These are phyloP conservation scores for Chionodraco myersi DNA, from an alignment of 2,113 vertebrate species.

Conservation along the genomic window DNA sequence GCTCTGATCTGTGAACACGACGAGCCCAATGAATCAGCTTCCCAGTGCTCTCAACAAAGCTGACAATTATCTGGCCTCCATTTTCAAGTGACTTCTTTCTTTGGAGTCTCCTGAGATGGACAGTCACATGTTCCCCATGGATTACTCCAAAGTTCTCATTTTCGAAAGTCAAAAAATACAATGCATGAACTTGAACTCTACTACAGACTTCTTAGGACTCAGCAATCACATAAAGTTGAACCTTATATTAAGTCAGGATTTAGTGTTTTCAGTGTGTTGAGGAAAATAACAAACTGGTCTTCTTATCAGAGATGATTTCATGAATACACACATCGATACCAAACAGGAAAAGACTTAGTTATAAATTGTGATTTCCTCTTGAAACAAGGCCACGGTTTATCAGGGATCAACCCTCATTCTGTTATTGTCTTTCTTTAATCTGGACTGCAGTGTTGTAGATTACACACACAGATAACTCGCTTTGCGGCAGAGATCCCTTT, in stretches of 20 bases:
- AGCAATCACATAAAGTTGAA: not conserved
- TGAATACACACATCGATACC: not conserved
- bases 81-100: not conserved
- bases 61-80: slow-evolving; percentile 18
- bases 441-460: slow-evolving; percentile 11
- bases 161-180: not conserved
- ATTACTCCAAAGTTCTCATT: not conserved
- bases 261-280: too few species aligned
- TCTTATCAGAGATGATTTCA: not conserved
- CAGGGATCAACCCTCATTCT: not conserved
- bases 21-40: slow-evolving; percentile 8
- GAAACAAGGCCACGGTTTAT: slow-evolving; percentile 7
- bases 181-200: too few species aligned
- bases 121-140: not conserved
- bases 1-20: slow-evolving; percentile 9
- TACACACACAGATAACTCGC: not conserved
- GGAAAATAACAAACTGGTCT: too few species aligned
- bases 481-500: not conserved
- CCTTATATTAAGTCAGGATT: too few species aligned
- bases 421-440: slow-evolving; percentile 7
- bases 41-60: slow-evolving; percentile 1
- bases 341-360: not conserved
- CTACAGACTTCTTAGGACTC: too few species aligned
- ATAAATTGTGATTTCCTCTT: too few species aligned
- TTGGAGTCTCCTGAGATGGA: not conserved